Conservation (phyloP, 2,888 invertebrate genomes). For the Scaptomyza flava region DNA sequence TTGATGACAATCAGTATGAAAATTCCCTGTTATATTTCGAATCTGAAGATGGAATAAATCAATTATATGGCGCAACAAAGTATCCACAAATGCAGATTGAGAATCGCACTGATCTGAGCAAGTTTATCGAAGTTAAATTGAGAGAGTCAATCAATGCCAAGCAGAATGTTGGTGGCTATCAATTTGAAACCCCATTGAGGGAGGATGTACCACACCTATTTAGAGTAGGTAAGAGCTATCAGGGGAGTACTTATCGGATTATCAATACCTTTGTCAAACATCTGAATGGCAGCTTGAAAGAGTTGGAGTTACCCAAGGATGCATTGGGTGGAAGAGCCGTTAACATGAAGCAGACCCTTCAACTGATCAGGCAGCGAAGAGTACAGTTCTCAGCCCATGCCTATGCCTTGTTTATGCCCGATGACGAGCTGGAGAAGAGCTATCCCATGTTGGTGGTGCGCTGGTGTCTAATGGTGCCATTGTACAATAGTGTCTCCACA, state of each 20-base stretch:
- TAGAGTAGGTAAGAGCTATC: slow-evolving; percentile 27
- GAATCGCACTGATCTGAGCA: slow-evolving; percentile 52
- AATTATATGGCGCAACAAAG: slow-evolving; percentile 49
- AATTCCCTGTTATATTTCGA: slow-evolving; percentile 67
- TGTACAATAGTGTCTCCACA: slow-evolving; percentile 68
- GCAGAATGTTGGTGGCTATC: slow-evolving; percentile 55
- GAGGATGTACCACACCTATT: slow-evolving; percentile 75
- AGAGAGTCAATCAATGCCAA: slow-evolving; percentile 6
- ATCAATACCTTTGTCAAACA: slow-evolving; percentile 57
- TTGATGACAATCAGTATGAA: slow-evolving; percentile 53
- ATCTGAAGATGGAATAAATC: slow-evolving; percentile 52
- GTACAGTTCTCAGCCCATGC: slow-evolving; percentile 72
- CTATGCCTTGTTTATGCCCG: slow-evolving; percentile 71
- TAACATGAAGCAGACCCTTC: slow-evolving; percentile 72
- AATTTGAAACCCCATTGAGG: slow-evolving; percentile 63
- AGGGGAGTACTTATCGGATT: slow-evolving; percentile 68
- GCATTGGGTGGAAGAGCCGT: slow-evolving; percentile 53
- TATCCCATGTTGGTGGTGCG: slow-evolving; percentile 77
- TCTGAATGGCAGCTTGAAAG: slow-evolving; percentile 64
- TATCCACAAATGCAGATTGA: slow-evolving; percentile 55
- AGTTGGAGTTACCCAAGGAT: slow-evolving; percentile 42
- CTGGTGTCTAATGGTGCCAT: slow-evolving; percentile 81
- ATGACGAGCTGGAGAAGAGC: slow-evolving; percentile 69
- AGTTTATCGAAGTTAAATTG: neutral
- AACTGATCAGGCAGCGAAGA: slow-evolving; percentile 60